Evolutionary conservation across 2,797 vertebrate genomes (phyloP), one percentile per base, ranked within the genome.

Genomic region (Tokudaia muenninki): DNA sequence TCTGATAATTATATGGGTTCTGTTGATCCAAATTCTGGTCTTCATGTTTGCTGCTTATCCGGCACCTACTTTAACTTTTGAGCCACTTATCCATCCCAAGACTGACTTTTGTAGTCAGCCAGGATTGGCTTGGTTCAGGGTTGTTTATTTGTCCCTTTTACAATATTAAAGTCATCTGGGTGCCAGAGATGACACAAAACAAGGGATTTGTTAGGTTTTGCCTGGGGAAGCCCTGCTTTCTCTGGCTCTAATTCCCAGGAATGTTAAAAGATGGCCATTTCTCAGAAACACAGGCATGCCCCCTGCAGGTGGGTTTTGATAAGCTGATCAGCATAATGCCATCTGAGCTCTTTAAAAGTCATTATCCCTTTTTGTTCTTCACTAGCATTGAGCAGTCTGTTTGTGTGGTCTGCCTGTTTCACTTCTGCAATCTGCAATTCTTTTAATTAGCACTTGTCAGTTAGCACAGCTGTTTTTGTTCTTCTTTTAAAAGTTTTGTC

Each of bases 71-170:
- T 52, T 17, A 55, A 72, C n/a, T 37, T 70, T 34, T 87, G 65
- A 55, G 67, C 50, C 47, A 47, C 41, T 34, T 86, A 86, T 34
- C 34, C 22, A 72, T 14, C 34, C 50, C 5, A 6, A 75, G 91
- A 92, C 52, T 70, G 55, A 26, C 50, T 75, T 59, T 91, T 44
- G 89, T 75, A 90, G 78, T 84, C 63, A 87, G 65, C 67, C 87
- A 11, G 41, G 59, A 65, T 50, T 31, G 52, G 37, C 50, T 52
- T 87, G 65, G 31, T 21, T 37, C 72, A 59, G 34, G 26, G 52
- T 75, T 91, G 41, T 63, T 84, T 83, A 50, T 92, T 57, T 88
- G 94, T 19, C 26, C 31, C 6, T 91, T 95, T 92, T 93, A 74
- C 78, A 67, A 78, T 81, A 61, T 82, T 94, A 74, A 74, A 67